Evolutionary conservation across 2,113 vertebrate species (phyloP), one percentile per base, ranked within the genome.

Genomic region (Pelvicachromis taeniatus): DNA sequence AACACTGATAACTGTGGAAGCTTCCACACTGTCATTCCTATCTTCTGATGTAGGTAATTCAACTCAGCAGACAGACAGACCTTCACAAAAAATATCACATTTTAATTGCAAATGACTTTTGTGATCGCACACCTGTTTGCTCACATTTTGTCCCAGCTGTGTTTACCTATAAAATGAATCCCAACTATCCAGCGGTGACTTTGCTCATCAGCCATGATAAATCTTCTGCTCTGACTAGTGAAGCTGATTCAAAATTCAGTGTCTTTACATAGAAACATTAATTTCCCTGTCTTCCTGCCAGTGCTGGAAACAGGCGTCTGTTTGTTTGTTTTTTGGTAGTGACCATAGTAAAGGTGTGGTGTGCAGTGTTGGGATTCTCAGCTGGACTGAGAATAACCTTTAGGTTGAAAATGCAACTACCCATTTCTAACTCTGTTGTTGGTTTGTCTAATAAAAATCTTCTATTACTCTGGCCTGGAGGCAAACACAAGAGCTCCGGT

Each of bases 301-400:
- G 13, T 80, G 33, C 40, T 78, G 11, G 38, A 77, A 78, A 12
- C 9, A 19, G 80, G 2, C 7, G 19, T 55, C 8, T 54, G 33
- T 78, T 55, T 35, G 31, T 42, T 13, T 45, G 42, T 38, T 10
- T 9, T 23, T 73, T 61, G 77, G 12, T 58, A 5, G 5, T 19
- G 5, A n/a, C 68, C 4, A 48, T 53, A 68, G 55, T 42, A 61
- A 73, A 26, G 26, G 17, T 50, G 52, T 33, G 10, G 14, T 31
- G 45, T 17, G 4, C 23, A 23, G 13, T 78, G 48, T 54, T 73
- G 14, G 50, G 26, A 19, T 23, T 52, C 55, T 77, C 83, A 45
- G 53, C 84, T 78, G 55, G 78, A 50, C 53, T 87, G 89, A 86
- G 82, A 91, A 70, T 10, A 88, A 58, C 87, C 77, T 58, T 77